Percentiles rank a stretch among this genome's conserved stretches.
Conservation (phyloP, 2,113 vertebrate genomes). For the Grus americana region DNA sequence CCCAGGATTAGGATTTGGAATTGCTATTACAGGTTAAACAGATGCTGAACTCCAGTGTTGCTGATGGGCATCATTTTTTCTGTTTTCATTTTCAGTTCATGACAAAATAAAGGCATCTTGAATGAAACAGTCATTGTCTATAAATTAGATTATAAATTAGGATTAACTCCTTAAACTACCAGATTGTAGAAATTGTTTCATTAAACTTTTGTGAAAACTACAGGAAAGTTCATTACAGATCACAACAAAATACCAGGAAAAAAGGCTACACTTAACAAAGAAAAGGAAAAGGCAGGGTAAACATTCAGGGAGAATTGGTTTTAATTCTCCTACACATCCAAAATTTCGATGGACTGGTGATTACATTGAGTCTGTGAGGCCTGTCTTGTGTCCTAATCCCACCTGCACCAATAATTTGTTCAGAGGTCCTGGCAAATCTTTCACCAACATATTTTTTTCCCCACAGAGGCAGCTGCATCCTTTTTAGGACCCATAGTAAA, state of each 20-base stretch:
- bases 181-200: background rate
- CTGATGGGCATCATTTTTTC: background rate
- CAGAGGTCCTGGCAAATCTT: background rate
- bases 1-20: background rate
- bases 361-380: background rate
- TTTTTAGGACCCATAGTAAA: background rate
- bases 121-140: background rate
- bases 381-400: background rate
- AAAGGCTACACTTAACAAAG: background rate
- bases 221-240: background rate
- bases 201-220: background rate
- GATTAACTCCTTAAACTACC: background rate
- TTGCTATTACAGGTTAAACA: background rate
- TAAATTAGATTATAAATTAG: background rate
- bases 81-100: background rate
- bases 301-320: background rate
- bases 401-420: background rate
- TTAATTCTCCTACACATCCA: background rate
- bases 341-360: background rate
- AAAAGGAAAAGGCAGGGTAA: background rate
- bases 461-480: background rate
- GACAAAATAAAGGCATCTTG: background rate
- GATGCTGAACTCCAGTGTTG: background rate
- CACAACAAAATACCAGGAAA: background rate
- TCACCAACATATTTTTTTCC: background rate